Evolutionary conservation across 2,888 invertebrate genomes (phyloP), one percentile per base, ranked within the genome.

Genomic region (Rhingia rostrata): DNA sequence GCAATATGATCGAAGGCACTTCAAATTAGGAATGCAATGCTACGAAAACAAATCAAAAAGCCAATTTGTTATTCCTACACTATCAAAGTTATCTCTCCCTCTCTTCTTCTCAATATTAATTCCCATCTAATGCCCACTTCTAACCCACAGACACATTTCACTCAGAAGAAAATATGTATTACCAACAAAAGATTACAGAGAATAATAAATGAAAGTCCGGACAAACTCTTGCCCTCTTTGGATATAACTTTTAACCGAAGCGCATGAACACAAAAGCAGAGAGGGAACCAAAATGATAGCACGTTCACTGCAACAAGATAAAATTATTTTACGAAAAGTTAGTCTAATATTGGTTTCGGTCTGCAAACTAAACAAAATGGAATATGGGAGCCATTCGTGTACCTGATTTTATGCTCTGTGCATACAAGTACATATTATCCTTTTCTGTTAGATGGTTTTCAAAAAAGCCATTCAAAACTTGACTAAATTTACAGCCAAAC

Each of bases 181-280:
- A 49, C 67, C 37, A 61, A 37, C 45, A 60, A 37, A 32, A 79
- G 72, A 79, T 79, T 53, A 79, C 58, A 72, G 64, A 53, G 72
- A 79, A 72, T 79, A 79, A 72, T 72, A 72, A 66, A 79, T 79
- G 79, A 53, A 51, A 53, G 72, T 66, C 66, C 79, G 66, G 64
- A 64, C 79, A 60, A 67, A 61, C 66, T 39, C 45, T 79, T 41
- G 51, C 51, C 60, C 64, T 53, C 53, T 72, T 54, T 43, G 49
- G 69, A 56, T 60, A 72, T 79, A 60, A 64, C 58, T 79, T 64
- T 51, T 4, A 51, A 58, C 39, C 56, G 5, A 53, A 63, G 47
- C 33, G 63, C 49, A 51, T 53, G 33, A 14, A 33, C 9, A 61
- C 51, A 49, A 37, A 54, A 58, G 32, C 54, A 37, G 41, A 47